phyloP scores from a whole-genome alignment of 2,113 vertebrate species.

The Microtus montanus region DNA sequence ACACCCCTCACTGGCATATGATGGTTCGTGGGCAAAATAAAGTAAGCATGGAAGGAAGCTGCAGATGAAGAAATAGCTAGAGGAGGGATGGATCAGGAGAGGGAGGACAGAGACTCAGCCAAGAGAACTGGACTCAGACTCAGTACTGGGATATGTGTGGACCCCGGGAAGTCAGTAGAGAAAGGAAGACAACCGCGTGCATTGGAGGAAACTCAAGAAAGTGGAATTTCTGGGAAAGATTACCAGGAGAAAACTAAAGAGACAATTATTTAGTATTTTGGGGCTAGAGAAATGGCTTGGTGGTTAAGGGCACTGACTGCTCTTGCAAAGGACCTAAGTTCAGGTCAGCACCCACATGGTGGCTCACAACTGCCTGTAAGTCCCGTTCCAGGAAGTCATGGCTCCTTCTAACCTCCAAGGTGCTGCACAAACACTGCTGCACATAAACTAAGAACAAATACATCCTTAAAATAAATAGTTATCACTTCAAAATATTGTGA shows the following conservation, averaged over 20 bases:
- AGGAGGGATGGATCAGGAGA: accelerated
- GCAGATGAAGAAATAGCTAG: accelerated
- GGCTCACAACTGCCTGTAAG: too few relatives aligned
- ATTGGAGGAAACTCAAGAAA: not conserved
- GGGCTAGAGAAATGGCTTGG: not conserved
- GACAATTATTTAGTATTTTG: not conserved
- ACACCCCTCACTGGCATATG: accelerated
- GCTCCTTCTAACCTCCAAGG: not conserved
- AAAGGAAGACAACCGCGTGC: not conserved
- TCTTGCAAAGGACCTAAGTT: not conserved
- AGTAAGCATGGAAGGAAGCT: accelerated
- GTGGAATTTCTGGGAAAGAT: not conserved
- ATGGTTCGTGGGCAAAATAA: accelerated
- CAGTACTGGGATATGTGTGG: not conserved
- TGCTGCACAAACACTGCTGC: not conserved
- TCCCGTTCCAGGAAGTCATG: not conserved
- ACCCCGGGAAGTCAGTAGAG: not conserved
- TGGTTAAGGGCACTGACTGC: too few relatives aligned
- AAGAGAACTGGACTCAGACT: not conserved
- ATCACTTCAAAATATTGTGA: not conserved
- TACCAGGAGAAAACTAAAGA: not conserved
- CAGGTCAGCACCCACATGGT: too few relatives aligned
- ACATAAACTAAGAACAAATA: not conserved
- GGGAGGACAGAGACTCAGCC: accelerated
- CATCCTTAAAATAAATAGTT: not conserved